Base-by-base conservation (phyloP, 2,113 vertebrate genomes). In the Corvus moneduloides region DNA sequence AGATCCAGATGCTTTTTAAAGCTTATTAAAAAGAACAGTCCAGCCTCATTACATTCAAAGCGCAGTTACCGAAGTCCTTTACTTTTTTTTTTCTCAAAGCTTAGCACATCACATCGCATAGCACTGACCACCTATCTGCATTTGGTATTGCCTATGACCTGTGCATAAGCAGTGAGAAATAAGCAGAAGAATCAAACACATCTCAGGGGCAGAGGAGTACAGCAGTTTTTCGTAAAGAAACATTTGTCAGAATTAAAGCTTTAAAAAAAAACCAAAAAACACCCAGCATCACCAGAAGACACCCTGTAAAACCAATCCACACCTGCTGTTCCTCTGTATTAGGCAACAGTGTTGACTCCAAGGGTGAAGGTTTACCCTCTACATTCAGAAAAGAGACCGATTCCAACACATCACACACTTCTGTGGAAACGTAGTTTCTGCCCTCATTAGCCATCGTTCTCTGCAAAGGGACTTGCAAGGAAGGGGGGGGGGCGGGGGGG, bases 261-360 rank as follows among this genome's bases (percentile, higher is more conserved):
- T 15, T 0, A 41, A 35, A 56, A 33, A 5, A 43, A 41, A 32
- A 4, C 16, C 17, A 18, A 58, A 58, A 44, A 59, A 6, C 3
- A 17, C 3, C 16, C 43, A 59, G 0, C 10, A 21, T 17, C 16
- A 49, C 9, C 21, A 61, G 17, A 66, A 75, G 5, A 24, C 28
- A 10, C 4, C 5, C 10, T 22, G 37, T n/a, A 66, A 86, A 83
- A 71, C 6, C 13, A 75, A 27, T 32, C 2, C 94, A 61, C 89
- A 96, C 95, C 97, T 97, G 93, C 54, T 76, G 87, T 3, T 95
- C 83, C 32, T 95, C 89, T 35, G 18, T 4, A 9, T 28, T 33
- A 37, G 84, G 46, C 67, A 86, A 7, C 3, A 79, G 15, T 7
- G 95, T 84, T 37, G 93, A 93, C 32, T 96, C 95, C 87, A 85